Conservation (phyloP, 92 coral and sea anemone genomes). For the Scolanthus callimorphus region DNA sequence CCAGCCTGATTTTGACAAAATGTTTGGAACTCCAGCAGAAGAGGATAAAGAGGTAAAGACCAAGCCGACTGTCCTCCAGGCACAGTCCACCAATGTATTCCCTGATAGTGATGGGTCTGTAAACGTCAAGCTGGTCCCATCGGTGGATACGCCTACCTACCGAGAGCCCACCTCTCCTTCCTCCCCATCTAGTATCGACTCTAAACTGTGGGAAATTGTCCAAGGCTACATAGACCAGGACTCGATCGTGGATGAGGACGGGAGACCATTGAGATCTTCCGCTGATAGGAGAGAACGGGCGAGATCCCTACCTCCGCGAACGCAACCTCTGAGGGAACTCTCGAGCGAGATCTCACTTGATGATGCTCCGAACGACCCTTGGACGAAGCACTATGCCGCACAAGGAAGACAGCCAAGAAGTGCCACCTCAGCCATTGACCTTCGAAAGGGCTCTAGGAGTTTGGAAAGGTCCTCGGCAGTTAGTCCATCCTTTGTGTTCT, state of each 20-base stretch:
- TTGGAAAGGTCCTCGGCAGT: neutral
- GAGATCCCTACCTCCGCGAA: conserved; percentile 36
- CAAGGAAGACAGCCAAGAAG: too few species aligned
- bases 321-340: conserved; percentile 9
- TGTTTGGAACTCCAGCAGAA: conserved; percentile 3
- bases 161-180: conserved; percentile 1
- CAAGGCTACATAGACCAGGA: conserved; percentile 37
- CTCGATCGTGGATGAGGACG: conserved; percentile 8
- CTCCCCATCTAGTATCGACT: conserved; percentile 21
- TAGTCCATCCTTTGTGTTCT: conserved; percentile 32
- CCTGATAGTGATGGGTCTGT: conserved; percentile 14
- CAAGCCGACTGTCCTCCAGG: conserved; percentile 8
- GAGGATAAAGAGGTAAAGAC: neutral
- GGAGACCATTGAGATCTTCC: neutral
- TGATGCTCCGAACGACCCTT: conserved; percentile 41
- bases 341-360: conserved; percentile 17
- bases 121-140: conserved; percentile 16
- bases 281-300: conserved; percentile 24
- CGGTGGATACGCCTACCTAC: neutral
- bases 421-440: neutral
- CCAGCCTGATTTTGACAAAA: neutral
- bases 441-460: neutral
- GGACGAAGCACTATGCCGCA: conserved; percentile 61
- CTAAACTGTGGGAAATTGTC: conserved; percentile 33
- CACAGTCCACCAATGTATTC: conserved; percentile 4